Conservation (phyloP, 2,797 vertebrate genomes). For the Holocentrus rufus region DNA sequence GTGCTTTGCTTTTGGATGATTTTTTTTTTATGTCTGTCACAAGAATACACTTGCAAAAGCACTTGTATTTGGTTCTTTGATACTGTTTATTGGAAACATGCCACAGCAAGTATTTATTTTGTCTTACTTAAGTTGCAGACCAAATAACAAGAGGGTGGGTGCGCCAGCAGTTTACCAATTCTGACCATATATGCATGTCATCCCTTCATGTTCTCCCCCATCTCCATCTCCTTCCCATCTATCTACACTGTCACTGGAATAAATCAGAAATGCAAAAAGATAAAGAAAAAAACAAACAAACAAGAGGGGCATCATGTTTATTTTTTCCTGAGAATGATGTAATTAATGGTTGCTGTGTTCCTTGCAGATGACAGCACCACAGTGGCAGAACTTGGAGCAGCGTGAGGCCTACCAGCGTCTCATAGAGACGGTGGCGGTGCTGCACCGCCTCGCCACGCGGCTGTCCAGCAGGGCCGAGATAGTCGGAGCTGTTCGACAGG, state of each 20-base stretch:
- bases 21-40: not conserved
- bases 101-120: constrained; percentile 52
- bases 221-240: too few relatives aligned
- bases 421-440: constrained; percentile 88
- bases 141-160: constrained; percentile 12
- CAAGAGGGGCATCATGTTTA: not conserved
- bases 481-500: constrained; percentile 96
- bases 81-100: constrained; percentile 56
- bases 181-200: too few relatives aligned
- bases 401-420: constrained; percentile 93
- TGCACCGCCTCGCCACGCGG: constrained; percentile 90
- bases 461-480: constrained; percentile 95
- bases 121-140: constrained; percentile 6
- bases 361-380: constrained; percentile 86
- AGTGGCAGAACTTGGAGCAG: constrained; percentile 94
- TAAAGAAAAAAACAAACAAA: too few relatives aligned
- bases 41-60: too few relatives aligned
- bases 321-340: constrained; percentile 17
- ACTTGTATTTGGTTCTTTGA: constrained; percentile 24
- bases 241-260: too few relatives aligned
- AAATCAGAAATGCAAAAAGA: too few relatives aligned
- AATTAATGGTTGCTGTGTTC: constrained; percentile 32
- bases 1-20: not conserved
- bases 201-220: too few relatives aligned
- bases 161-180: not conserved